Conservation (phyloP, 2,797 vertebrate genomes). For the Syncerus caffer region DNA sequence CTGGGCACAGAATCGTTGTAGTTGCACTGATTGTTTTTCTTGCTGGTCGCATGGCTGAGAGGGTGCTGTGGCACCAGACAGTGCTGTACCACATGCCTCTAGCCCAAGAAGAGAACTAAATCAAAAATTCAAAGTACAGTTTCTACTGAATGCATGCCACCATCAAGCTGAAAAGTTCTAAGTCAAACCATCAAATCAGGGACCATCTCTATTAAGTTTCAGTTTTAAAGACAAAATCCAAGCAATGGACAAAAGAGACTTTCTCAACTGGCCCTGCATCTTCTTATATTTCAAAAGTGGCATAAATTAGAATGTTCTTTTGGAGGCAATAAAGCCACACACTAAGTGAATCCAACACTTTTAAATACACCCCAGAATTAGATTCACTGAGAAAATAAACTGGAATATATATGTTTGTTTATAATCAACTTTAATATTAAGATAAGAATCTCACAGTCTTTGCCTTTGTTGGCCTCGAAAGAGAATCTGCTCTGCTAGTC, state of each 20-base stretch:
- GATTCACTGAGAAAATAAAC: background rate
- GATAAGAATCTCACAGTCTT: background rate
- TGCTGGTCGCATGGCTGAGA: background rate
- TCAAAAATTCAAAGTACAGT: background rate
- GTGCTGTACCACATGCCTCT: background rate
- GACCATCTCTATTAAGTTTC: background rate
- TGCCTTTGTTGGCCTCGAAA: conserved; percentile 1
- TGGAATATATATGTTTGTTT: background rate
- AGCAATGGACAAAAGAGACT: background rate
- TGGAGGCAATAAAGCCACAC: background rate
- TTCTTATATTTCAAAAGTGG: background rate
- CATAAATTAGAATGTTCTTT: background rate
- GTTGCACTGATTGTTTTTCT: rapidly evolving
- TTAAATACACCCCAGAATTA: background rate
- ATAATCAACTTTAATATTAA: background rate
- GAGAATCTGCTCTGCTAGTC: background rate
- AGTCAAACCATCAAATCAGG: background rate
- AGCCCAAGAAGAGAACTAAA: background rate
- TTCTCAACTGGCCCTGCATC: background rate
- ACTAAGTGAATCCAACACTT: background rate
- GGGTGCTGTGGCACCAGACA: background rate
- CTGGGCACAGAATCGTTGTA: background rate
- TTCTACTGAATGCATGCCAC: background rate
- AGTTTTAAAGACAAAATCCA: background rate
- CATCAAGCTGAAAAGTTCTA: background rate